These are phyloP conservation scores for Garra rufa DNA, from an alignment of 2,113 vertebrate genomes.

Conservation along the genomic window DNA sequence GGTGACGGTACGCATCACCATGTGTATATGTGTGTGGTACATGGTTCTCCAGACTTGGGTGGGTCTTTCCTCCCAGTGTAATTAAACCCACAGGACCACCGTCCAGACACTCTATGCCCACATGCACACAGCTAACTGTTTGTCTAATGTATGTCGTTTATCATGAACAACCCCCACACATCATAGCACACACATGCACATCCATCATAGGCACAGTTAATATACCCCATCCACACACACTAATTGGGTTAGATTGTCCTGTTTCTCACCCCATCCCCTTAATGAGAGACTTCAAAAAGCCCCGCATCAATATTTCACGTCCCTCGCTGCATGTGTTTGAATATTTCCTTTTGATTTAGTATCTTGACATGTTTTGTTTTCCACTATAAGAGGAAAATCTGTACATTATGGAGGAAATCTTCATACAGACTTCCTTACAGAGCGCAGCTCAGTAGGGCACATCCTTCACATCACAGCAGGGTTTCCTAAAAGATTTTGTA, in stretches of 20 bases:
- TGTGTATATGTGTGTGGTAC: conserved; percentile 42
- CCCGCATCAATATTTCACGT: conserved; percentile 70
- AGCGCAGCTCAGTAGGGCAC: neutral
- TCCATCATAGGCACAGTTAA: conserved; percentile 28
- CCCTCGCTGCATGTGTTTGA: conserved; percentile 49
- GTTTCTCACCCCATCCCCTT: conserved; percentile 63
- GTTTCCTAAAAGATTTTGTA: neutral
- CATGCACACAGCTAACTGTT: conserved; percentile 23
- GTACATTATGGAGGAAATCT: neutral
- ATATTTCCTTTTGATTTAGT: conserved; percentile 64
- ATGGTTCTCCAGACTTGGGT: conserved; percentile 50
- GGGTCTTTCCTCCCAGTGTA: conserved; percentile 46
- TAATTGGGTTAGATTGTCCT: conserved; percentile 57
- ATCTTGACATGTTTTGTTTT: conserved; percentile 5
- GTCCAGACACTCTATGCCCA: conserved; percentile 44
- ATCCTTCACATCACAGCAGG: neutral
- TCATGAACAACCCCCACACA: conserved; percentile 22
- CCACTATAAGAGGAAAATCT: neutral
- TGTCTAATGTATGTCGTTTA: conserved; percentile 10
- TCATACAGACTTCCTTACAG: neutral
- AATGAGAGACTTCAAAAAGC: conserved; percentile 63
- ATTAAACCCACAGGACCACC: conserved; percentile 56
- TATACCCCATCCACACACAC: conserved; percentile 53
- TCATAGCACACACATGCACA: conserved; percentile 35
- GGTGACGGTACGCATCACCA: neutral